phyloP scores from a whole-genome alignment of 2,113 vertebrate species.

The Cyprinodon variegatus region DNA sequence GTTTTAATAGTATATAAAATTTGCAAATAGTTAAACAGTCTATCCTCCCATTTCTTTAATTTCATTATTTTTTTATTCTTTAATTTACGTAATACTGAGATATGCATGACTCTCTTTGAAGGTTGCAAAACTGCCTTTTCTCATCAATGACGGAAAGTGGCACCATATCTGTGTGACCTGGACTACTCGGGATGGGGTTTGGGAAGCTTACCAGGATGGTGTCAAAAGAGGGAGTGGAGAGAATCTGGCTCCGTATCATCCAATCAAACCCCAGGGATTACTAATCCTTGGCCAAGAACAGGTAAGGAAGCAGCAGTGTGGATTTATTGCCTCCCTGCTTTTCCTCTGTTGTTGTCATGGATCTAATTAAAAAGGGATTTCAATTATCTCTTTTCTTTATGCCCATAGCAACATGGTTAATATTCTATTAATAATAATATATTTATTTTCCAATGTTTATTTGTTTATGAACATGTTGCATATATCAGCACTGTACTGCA shows the following conservation, averaged over 20 bases:
- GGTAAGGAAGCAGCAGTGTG: conserved; percentile 75
- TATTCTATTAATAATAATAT: too few species aligned
- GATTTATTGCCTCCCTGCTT: neutral
- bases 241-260: conserved; percentile 95
- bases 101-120: conserved; percentile 46
- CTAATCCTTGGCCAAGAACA: conserved; percentile 97
- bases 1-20: too few species aligned
- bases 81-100: neutral
- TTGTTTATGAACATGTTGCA: too few species aligned
- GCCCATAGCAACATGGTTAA: too few species aligned
- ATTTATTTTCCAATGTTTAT: too few species aligned
- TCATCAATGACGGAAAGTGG: conserved; percentile 97
- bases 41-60: neutral
- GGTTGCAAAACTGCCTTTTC: conserved; percentile 96
- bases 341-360: neutral
- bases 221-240: conserved; percentile 91
- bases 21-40: too few species aligned
- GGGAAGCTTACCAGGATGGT: conserved; percentile 98
- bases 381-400: neutral
- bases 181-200: conserved; percentile 96
- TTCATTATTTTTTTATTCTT: neutral
- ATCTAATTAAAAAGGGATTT: neutral
- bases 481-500: too few species aligned
- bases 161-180: conserved; percentile 97
- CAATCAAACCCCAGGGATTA: conserved; percentile 94